These are phyloP conservation scores for Palythoa grandis DNA, from an alignment of 92 coral and sea anemone genomes.

Conservation along the genomic window DNA sequence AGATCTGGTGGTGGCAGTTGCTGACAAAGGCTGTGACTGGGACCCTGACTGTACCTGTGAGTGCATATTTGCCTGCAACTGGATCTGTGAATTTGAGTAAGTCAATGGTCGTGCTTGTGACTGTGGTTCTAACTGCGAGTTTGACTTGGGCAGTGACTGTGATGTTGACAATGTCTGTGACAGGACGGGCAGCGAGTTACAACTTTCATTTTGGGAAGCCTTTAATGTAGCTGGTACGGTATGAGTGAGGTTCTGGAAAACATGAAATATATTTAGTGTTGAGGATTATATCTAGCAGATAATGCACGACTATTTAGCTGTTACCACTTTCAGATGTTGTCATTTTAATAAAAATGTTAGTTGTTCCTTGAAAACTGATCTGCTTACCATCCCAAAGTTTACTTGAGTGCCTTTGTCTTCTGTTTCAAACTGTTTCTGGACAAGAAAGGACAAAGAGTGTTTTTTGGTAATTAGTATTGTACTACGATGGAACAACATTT, in stretches of 20 bases:
- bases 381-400: slow-evolving; percentile 26
- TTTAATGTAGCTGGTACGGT: not conserved
- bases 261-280: not conserved
- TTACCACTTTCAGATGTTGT: not conserved
- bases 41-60: not conserved
- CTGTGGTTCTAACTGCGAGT: not conserved
- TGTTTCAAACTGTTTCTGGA: slow-evolving; percentile 27
- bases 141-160: not conserved
- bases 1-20: not conserved
- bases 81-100: not conserved
- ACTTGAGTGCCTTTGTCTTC: slow-evolving; percentile 46
- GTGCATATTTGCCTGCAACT: not conserved
- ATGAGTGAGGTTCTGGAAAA: slow-evolving; percentile 14
- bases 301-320: not conserved
- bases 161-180: slow-evolving; percentile 9
- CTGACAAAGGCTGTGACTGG: not conserved
- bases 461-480: not conserved
- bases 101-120: not conserved
- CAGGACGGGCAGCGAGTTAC: not conserved
- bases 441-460: not conserved
- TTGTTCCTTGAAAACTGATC: not conserved
- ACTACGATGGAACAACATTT: not conserved
- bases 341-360: not conserved
- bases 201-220: not conserved
- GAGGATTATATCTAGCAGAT: not conserved